A percentile compares a stretch with the other conserved stretches of the same genome.
These are phyloP conservation scores for Thera obeliscata DNA, from an alignment of 2,888 invertebrate species.

Conservation along the genomic window DNA sequence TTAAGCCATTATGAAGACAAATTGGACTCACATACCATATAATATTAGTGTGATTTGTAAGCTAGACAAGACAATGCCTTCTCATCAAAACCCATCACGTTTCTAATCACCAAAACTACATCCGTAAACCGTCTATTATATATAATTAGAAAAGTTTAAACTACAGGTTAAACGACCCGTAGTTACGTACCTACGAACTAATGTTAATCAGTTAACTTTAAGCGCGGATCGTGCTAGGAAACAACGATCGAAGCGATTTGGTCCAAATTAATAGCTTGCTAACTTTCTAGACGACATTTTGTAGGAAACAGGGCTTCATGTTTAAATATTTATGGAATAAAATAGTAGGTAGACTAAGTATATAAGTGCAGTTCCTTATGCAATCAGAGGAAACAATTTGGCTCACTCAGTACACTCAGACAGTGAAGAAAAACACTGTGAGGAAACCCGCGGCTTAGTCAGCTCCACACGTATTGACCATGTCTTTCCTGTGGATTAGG, in stretches of 20 bases:
- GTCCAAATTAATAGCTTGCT: constrained; percentile 64
- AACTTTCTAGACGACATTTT: constrained; percentile 64
- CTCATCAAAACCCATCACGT: constrained; percentile 16
- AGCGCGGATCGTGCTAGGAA: constrained; percentile 60
- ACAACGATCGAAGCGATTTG: constrained; percentile 71
- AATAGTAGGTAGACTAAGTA: constrained; percentile 10
- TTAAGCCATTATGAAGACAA: too few species aligned
- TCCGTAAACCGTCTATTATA: constrained; percentile 62
- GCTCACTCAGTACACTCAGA: too few species aligned
- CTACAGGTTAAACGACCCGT: constrained; percentile 40
- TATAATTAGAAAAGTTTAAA: constrained; percentile 78
- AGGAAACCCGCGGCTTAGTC: too few species aligned
- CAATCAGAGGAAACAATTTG: too few species aligned
- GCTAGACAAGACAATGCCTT: constrained; percentile 17
- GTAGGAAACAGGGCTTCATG: constrained; percentile 51
- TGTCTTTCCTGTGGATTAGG: too few species aligned
- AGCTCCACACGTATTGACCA: too few species aligned
- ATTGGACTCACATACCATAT: not conserved
- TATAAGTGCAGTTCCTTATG: not conserved
- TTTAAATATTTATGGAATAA: constrained; percentile 38
- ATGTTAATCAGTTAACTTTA: constrained; percentile 71
- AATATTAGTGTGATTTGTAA: constrained; percentile 20
- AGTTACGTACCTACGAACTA: constrained; percentile 42
- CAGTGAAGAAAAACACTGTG: too few species aligned
- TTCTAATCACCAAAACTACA: constrained; percentile 48